A percentile compares a stretch with the other conserved stretches of the same genome.
Evolutionary conservation across 2,888 invertebrate species (phyloP).

Genomic region (Leptopterna dolabrata): DNA sequence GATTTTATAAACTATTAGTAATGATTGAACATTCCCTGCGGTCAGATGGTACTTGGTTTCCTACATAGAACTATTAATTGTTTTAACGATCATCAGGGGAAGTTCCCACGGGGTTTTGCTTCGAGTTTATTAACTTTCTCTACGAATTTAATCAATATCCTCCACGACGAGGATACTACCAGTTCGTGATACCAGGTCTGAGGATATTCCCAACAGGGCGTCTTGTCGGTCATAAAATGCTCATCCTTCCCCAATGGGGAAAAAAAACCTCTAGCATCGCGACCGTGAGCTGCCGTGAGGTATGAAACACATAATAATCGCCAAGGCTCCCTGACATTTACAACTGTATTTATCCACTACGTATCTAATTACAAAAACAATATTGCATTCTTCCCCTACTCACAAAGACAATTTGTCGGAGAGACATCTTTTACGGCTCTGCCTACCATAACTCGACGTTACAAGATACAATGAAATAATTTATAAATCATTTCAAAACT

Average conservation of each 20-base stretch:
- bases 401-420: slow-evolving; percentile 12
- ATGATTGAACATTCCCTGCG: too few species aligned
- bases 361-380: slow-evolving; percentile 25
- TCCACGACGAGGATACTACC: background rate
- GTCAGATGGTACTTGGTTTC: too few species aligned
- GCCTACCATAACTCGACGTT: slow-evolving; percentile 6
- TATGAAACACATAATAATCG: slow-evolving; percentile 11
- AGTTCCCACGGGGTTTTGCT: too few species aligned
- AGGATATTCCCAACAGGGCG: background rate
- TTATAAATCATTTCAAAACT: slow-evolving; percentile 20
- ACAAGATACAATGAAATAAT: slow-evolving; percentile 23
- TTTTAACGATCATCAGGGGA: too few species aligned
- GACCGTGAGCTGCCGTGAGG: background rate
- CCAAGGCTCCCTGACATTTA: slow-evolving; percentile 5
- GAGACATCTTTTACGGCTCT: slow-evolving; percentile 10
- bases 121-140: background rate
- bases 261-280: background rate
- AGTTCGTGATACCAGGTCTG: background rate
- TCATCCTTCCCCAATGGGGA: background rate
- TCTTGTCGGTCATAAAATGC: background rate
- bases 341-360: slow-evolving; percentile 19
- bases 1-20: too few species aligned
- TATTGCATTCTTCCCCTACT: background rate
- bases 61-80: too few species aligned
- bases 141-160: background rate